Evolutionary conservation across 1,140 invertebrate genomes (phyloP), one percentile per base, ranked within the genome.

Genomic region (Lasioglossum albipes): DNA sequence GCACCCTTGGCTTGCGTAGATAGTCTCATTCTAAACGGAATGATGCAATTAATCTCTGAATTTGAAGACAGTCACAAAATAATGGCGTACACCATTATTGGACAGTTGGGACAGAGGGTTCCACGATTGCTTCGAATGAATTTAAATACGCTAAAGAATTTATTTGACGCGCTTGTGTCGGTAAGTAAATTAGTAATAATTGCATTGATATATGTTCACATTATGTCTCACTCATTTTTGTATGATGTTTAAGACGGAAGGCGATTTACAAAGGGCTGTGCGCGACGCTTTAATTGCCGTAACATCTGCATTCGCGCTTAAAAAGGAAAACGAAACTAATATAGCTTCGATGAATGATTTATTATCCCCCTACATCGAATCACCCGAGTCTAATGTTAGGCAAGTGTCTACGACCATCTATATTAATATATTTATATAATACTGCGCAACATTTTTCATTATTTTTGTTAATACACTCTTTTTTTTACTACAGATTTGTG

Each of bases 31-130:
- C 82, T 92, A 68, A 91, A 92, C 75, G 92, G 92, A 7, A 92
- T 93, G 91, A 84, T 91, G 79, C 93, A 93, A 82, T 75, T 93
- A 22, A 91, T 92, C n/a, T 79, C 76, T 10, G 91, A 91, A 61
- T 94, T 95, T 64, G 94, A 96, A 75, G 90, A 91, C 4, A 89
- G 93, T 54, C 95, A 97, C 73, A 95, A 96, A 82, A 94, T 95
- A 57, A 95, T 97, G 91, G 96, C 96, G 16, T 97, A 96, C 89
- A 95, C 95, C 69, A 95, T 97, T 76, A 94, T 97, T 82, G 97
- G 97, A 49, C 95, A 96, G 88, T 93, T 97, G 20, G 95, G 95
- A 3, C 94, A 94, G 61, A 94, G 95, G 87, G 94, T 96, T 82
- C 97, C 97, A 1, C 92, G 94, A 69, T 91, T 96, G 20, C 95